Evolutionary conservation across 2,888 invertebrate species (phyloP), one percentile per base, ranked within the genome.

Genomic region (Operophtera brumata): DNA sequence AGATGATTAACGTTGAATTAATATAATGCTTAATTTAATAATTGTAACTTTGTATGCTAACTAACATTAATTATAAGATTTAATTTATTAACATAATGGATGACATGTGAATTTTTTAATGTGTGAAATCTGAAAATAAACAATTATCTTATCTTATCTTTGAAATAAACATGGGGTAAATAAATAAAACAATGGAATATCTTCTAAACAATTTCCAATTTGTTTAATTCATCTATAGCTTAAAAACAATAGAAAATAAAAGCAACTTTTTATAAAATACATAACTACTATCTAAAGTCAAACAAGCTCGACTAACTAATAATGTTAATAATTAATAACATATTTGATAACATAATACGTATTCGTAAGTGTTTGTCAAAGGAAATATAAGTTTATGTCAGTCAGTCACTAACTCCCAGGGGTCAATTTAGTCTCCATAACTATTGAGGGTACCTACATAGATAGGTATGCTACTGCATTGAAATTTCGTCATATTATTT

Each of bases 231-330:
- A 73, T 73, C 71, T 77, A 71, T 61, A 69, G 66, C 69, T 73
- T 76, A 72, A 68, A 69, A 78, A 76, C 72, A 76, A 73, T 75
- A 76, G 66, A 77, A 76, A 75, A 76, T 73, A 78, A 78, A 78
- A 76, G 75, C 71, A 76, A 77, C 75, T 69, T 71, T 66, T 65
- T 67, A 69, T 68, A 70, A 70, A 71, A 69, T 66, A 63, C 55
- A 59, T 57, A 54, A 49, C 62, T 65, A 62, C 34, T 26, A 62
- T 59, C 59, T 62, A 62, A 61, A 62, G 65, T 61, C 62, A 62
- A 62, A 62, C 64, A 54, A 52, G 45, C 57, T 65, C 56, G 59
- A 59, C 64, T 54, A 60, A 46, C 52, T 59, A 47, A 52, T 50
- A 53, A 57, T 56, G 55, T 57, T 61, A 57, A 54, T 61, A 62